Evolutionary conservation across 2,113 vertebrate genomes (phyloP), one percentile per base, ranked within the genome.

Genomic region (Ahaetulla prasina): DNA sequence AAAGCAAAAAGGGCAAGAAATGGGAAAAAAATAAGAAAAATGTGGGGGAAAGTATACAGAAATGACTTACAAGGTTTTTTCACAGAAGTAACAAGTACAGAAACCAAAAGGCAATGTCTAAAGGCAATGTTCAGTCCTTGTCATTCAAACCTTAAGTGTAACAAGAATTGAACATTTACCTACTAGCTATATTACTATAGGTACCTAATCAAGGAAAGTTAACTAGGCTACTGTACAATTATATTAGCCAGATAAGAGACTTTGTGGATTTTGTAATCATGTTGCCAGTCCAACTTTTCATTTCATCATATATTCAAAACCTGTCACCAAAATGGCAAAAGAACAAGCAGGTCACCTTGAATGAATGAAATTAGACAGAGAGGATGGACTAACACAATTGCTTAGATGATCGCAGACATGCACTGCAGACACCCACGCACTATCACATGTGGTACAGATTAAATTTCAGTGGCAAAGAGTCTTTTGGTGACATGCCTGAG

Each of bases 401-500:
- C 30, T 90, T 63, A 86, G 52, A 57, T 91, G 55, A 86, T 10
- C 43, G 0, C 23, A 95, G 53, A 25, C 45, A 80, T 68, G 30
- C 14, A n/a, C 0, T 14, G 63, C 14, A 68, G 50, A 25, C 47
- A 80, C 0, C 16, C 90, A 89, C 27, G 25, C 85, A 89, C 74
- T 93, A 11, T 85, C 45, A 63, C n/a, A 30, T 47, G 57, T 91
- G 0, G 0, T 55, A 55, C 94, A 52, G 52, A 87, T 96, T 91
- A 0, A 0, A 93, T 7, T 0, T 93, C 93, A 94, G 94, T 74
- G 1, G 85, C 93, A 2, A 6, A 92, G 92, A 96, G 94, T 85
- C 20, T 8, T 85, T 74, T 0, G 1, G 94, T 93, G 91, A 96
- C 95, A 50, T 0, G 55, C 47, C 18, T 89, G 45, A 96, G 96